Conservation (phyloP, 2,888 invertebrate species). For the Drosophila stalkeri region DNA sequence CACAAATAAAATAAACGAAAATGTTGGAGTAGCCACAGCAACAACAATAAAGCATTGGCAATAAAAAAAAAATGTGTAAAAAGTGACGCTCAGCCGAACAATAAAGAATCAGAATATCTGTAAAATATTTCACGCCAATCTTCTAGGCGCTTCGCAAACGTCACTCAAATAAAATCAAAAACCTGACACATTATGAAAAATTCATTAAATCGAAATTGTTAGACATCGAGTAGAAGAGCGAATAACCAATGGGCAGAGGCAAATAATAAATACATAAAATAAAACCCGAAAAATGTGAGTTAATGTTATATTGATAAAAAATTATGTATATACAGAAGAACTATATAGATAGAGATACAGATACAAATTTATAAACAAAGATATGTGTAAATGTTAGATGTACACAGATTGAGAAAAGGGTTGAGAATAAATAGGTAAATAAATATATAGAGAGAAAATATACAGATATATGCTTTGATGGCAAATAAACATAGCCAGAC, state of each 20-base stretch:
- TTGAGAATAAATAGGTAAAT: not conserved
- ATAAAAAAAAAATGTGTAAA: conserved; percentile 69
- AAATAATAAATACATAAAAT: not conserved
- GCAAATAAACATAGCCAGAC: too few species aligned
- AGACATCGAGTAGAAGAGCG: conserved; percentile 30
- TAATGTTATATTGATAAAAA: not conserved
- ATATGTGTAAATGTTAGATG: too few species aligned
- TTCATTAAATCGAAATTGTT: conserved; percentile 55
- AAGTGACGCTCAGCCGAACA: conserved; percentile 67
- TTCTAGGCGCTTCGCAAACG: conserved; percentile 52
- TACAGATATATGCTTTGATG: too few species aligned
- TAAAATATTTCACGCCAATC: conserved; percentile 77
- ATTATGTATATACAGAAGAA: not conserved
- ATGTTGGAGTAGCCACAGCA: conserved; percentile 45
- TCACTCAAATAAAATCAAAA: conserved; percentile 33
- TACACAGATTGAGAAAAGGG: too few species aligned
- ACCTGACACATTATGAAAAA: conserved; percentile 37
- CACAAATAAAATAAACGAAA: conserved; percentile 28
- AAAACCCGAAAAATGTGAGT: not conserved
- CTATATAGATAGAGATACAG: not conserved
- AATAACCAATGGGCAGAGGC: conserved; percentile 28
- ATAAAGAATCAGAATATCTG: conserved; percentile 58
- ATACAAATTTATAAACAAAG: not conserved
- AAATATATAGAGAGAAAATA: not conserved
- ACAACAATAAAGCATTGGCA: conserved; percentile 52